Evolutionary conservation across 2,797 vertebrate genomes (phyloP).

Genomic region (Corythornis leucogaster): DNA sequence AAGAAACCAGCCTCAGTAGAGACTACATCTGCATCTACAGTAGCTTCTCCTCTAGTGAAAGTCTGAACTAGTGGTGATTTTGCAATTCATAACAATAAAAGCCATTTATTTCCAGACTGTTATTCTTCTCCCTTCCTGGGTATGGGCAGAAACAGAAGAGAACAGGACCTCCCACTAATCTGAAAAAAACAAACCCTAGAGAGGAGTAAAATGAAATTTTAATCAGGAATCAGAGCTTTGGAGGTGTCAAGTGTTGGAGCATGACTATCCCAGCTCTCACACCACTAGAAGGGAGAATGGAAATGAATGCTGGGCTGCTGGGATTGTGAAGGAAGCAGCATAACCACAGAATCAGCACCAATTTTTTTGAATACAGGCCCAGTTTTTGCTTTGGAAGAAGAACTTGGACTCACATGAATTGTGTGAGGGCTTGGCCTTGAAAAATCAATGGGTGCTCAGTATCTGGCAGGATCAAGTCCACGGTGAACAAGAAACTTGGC

Average conservation of each 20-base stretch:
- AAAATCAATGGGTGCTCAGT: conserved; percentile 65
- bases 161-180: conserved; percentile 30
- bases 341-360: conserved; percentile 62
- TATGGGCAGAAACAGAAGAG: conserved; percentile 26
- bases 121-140: conserved; percentile 34
- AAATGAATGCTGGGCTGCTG: conserved; percentile 46
- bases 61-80: conserved; percentile 12
- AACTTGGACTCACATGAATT: conserved; percentile 58
- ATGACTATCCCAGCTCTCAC: conserved; percentile 5
- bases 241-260: conserved; percentile 20
- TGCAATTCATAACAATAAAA: conserved; percentile 22
- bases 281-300: conserved; percentile 21
- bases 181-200: conserved; percentile 9
- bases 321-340: conserved; percentile 33
- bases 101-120: conserved; percentile 19
- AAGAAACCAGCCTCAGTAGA: not conserved
- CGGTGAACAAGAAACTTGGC: conserved; percentile 49
- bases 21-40: not conserved
- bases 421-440: conserved; percentile 46
- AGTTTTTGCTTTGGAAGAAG: conserved; percentile 63
- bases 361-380: conserved; percentile 24
- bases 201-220: conserved; percentile 29
- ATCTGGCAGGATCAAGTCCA: conserved; percentile 23
- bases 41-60: not conserved
- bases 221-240: not conserved